A percentile compares a stretch with the other conserved stretches of the same genome.
phyloP scores from a whole-genome alignment of 2,888 invertebrate genomes.

The Mayetiola destructor region DNA sequence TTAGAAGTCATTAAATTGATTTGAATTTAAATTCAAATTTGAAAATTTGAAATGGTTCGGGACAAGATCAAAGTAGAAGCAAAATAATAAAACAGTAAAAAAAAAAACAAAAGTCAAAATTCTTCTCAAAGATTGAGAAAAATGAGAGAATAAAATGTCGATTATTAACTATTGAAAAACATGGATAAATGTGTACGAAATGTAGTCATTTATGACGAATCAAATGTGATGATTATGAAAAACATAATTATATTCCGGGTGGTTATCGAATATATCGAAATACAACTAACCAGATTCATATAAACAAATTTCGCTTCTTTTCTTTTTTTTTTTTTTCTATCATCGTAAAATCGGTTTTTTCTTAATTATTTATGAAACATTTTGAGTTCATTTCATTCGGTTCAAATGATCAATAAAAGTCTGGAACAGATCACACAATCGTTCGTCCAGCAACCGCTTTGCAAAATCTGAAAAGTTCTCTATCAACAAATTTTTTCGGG shows the following conservation, averaged over 20 bases:
- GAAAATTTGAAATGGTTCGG: neutral
- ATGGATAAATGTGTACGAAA: neutral
- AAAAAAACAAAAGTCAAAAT: slow-evolving; percentile 3
- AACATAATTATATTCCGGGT: neutral
- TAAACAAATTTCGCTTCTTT: too few relatives aligned
- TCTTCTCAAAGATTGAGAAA: too few relatives aligned
- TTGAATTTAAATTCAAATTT: slow-evolving; percentile 3
- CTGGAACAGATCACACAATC: too few relatives aligned
- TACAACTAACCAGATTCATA: too few relatives aligned
- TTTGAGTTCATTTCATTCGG: too few relatives aligned
- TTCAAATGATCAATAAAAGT: too few relatives aligned
- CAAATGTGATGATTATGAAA: neutral
- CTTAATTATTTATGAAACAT: too few relatives aligned
- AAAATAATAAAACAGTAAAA: slow-evolving; percentile 4
- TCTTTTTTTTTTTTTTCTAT: too few relatives aligned
- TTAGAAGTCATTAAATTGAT: slow-evolving; percentile 1
- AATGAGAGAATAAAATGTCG: too few relatives aligned
- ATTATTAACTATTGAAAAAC: too few relatives aligned
- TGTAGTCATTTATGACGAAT: neutral
- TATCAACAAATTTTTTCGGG: neutral
- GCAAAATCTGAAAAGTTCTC: neutral
- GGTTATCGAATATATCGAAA: too few relatives aligned
- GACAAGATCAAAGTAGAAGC: neutral
- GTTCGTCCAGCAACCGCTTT: neutral
- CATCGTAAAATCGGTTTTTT: too few relatives aligned